These are phyloP conservation scores for Panulirus ornatus DNA, from an alignment of 1,140 invertebrate species.

Conservation along the genomic window DNA sequence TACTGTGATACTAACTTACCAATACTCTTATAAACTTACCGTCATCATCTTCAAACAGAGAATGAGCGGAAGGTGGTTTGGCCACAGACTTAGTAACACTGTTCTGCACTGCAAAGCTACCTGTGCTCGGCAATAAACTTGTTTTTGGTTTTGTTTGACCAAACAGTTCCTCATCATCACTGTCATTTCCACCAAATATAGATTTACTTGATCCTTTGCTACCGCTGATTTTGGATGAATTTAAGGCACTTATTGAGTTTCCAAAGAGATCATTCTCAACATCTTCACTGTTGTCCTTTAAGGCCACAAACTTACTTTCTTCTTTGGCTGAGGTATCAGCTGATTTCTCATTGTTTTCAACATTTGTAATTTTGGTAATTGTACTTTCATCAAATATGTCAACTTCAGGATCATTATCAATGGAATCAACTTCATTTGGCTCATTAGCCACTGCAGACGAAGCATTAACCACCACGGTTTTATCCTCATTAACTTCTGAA, in stretches of 20 bases:
- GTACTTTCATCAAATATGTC: background rate
- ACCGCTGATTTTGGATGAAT: background rate
- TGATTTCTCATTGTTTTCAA: background rate
- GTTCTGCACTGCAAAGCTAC: background rate
- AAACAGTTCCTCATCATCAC: slow-evolving; percentile 70
- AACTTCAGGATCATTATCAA: background rate
- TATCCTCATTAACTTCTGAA: background rate
- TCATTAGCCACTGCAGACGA: background rate
- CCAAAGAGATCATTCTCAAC: slow-evolving; percentile 32
- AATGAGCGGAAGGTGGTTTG: slow-evolving; percentile 5
- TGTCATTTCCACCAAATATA: slow-evolving; percentile 48
- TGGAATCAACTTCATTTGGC: background rate
- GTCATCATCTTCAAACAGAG: slow-evolving; percentile 57
- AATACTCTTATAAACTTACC: background rate
- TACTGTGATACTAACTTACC: too few species aligned
- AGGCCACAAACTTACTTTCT: background rate
- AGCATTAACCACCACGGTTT: background rate
- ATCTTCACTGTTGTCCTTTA: background rate
- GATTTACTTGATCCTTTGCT: slow-evolving; percentile 7
- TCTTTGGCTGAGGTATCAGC: background rate
- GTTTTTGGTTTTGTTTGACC: slow-evolving; percentile 25
- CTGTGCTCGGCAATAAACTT: too few species aligned
- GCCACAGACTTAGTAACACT: background rate
- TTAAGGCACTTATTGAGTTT: slow-evolving; percentile 18
- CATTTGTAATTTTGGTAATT: background rate